Evolutionary conservation across 2,888 invertebrate species (phyloP).

Genomic region (Diaphora mendica): DNA sequence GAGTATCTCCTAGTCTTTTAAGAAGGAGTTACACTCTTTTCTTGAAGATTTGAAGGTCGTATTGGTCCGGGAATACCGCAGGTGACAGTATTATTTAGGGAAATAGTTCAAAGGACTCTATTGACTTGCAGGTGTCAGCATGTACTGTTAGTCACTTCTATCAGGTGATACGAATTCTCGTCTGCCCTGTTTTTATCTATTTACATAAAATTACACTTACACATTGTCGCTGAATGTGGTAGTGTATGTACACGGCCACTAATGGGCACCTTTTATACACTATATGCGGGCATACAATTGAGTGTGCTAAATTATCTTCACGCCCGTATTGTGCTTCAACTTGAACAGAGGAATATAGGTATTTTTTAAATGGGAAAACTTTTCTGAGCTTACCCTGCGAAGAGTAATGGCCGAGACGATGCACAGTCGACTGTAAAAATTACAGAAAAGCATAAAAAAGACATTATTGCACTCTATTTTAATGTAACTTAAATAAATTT

Average conservation of each 20-base stretch:
- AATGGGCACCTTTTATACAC: slow-evolving; percentile 6
- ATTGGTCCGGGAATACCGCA: too few relatives aligned
- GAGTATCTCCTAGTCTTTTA: too few relatives aligned
- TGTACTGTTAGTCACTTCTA: background rate
- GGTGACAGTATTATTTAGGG: too few relatives aligned
- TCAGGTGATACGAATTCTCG: background rate
- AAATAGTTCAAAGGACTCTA: too few relatives aligned
- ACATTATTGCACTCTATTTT: background rate
- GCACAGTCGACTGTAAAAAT: background rate
- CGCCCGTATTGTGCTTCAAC: slow-evolving; percentile 6
- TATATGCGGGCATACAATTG: slow-evolving; percentile 12
- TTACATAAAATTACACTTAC: background rate
- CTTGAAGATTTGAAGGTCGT: too few relatives aligned
- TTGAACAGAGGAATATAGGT: background rate
- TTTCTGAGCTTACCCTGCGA: background rate
- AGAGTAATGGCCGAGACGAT: background rate
- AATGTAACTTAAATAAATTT: background rate
- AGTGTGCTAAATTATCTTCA: slow-evolving; percentile 5
- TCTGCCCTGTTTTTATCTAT: too few relatives aligned
- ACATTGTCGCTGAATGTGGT: background rate
- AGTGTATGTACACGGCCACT: background rate
- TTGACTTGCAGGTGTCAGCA: background rate
- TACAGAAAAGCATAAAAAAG: background rate
- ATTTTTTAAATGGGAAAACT: background rate
- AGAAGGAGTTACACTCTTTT: too few relatives aligned